These are phyloP conservation scores for Burhinus oedicnemus DNA, from an alignment of 2,113 vertebrate species.

Conservation along the genomic window DNA sequence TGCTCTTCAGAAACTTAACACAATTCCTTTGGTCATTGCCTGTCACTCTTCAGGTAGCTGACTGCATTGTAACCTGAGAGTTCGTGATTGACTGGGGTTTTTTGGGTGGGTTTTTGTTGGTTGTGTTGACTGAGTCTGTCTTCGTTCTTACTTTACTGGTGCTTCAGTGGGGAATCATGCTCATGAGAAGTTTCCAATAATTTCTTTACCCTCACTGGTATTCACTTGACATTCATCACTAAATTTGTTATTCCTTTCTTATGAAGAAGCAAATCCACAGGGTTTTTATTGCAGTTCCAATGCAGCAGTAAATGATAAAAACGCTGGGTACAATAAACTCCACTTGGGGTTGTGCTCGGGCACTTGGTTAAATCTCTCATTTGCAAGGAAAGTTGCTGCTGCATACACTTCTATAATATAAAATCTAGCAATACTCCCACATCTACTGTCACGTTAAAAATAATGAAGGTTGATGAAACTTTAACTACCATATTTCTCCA, in stretches of 20 bases:
- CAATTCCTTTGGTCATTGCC: not conserved
- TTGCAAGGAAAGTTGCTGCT: not conserved
- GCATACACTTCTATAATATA: not conserved
- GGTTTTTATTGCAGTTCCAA: not conserved
- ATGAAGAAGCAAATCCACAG: not conserved
- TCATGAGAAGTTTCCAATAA: not conserved
- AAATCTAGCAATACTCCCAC: not conserved
- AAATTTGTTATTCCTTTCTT: not conserved
- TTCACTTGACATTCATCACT: not conserved
- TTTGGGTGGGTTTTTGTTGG: not conserved
- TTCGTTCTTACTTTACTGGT: not conserved
- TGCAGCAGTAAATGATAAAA: not conserved
- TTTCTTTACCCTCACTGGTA: not conserved
- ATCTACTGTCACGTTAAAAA: slow-evolving; percentile 29
- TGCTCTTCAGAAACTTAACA: not conserved
- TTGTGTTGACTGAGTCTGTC: not conserved
- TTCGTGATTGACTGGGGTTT: not conserved
- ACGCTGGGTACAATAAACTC: not conserved
- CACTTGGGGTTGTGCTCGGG: not conserved
- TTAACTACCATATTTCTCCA: not conserved
- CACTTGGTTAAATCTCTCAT: not conserved
- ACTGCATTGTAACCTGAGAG: not conserved
- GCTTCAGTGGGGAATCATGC: not conserved
- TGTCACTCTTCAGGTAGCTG: not conserved
- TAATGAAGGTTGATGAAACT: slow-evolving; percentile 15